Conservation (phyloP, 1,140 invertebrate genomes). For the Pseudomyrmex dendroicus region DNA sequence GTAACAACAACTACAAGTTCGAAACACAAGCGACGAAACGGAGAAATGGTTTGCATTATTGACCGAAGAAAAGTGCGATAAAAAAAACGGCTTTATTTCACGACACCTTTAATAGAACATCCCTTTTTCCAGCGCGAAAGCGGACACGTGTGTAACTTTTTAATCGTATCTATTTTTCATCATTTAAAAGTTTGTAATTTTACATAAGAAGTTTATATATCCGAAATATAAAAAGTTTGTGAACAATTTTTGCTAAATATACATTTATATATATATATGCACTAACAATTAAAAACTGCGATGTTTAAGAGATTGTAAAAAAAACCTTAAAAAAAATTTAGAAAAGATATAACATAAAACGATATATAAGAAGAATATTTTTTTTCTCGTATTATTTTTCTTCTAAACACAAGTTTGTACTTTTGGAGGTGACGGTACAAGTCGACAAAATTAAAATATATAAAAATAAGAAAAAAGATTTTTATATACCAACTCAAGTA, state of each 20-base stretch:
- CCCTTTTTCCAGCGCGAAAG: not conserved
- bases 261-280: not conserved
- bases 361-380: too few species aligned
- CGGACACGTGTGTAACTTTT: constrained; percentile 7
- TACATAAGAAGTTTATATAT: not conserved
- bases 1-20: not conserved
- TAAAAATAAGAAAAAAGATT: too few species aligned
- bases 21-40: not conserved
- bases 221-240: not conserved
- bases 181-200: not conserved
- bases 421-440: too few species aligned
- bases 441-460: not conserved
- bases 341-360: too few species aligned
- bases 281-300: too few species aligned
- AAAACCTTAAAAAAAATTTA: not conserved
- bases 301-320: too few species aligned
- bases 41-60: constrained; percentile 10
- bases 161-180: constrained; percentile 14
- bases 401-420: too few species aligned
- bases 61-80: constrained; percentile 5
- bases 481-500: too few species aligned
- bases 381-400: too few species aligned
- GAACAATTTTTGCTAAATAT: not conserved
- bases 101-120: not conserved
- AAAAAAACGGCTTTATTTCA: constrained; percentile 16